Conservation (phyloP, 2,888 invertebrate species). For the Lasius fuliginosus region DNA sequence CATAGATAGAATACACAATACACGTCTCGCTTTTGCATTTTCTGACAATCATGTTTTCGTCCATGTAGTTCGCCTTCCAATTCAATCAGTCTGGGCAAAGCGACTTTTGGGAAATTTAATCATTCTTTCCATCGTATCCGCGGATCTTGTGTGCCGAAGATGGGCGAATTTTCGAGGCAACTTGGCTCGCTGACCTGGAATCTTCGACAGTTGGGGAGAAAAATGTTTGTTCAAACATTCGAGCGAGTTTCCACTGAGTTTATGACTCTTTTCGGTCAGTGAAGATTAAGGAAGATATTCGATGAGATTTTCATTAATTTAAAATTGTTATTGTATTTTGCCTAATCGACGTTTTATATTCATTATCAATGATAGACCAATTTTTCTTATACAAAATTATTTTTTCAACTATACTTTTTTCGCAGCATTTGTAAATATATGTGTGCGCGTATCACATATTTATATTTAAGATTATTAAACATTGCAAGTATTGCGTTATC, state of each 20-base stretch:
- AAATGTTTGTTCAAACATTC: conserved; percentile 56
- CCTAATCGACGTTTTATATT: background rate
- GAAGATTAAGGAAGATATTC: conserved; percentile 4
- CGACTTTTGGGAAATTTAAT: conserved; percentile 67
- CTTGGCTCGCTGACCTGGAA: conserved; percentile 66
- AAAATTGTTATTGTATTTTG: background rate
- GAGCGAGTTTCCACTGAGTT: conserved; percentile 28
- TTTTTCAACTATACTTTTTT: background rate
- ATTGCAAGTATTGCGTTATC: background rate
- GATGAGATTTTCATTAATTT: background rate
- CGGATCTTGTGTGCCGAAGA: conserved; percentile 27
- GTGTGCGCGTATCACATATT: background rate
- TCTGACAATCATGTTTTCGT: conserved; percentile 2
- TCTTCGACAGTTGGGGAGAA: conserved; percentile 43
- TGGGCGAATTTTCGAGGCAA: conserved; percentile 42
- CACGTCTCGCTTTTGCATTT: background rate
- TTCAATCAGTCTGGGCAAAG: conserved; percentile 53
- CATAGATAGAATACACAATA: background rate
- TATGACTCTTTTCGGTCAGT: conserved; percentile 32
- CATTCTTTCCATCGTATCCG: conserved; percentile 55
- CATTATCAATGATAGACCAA: background rate
- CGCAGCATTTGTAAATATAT: background rate
- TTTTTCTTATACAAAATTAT: background rate
- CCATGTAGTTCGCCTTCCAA: conserved; percentile 7
- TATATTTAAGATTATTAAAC: background rate